These are phyloP conservation scores for Athalia cordata DNA, from an alignment of 2,888 invertebrate species.

Conservation along the genomic window DNA sequence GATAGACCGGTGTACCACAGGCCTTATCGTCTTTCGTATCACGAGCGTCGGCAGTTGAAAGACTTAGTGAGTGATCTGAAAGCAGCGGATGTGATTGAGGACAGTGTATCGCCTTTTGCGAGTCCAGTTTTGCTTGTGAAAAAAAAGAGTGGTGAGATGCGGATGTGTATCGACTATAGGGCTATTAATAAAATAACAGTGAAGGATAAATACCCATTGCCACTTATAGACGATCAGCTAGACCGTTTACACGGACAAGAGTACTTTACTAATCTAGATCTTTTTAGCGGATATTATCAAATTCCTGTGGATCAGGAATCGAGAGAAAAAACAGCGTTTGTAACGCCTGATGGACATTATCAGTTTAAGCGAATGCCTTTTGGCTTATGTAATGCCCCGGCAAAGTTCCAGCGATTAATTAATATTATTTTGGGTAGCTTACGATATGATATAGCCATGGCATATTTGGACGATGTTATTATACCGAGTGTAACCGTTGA, in stretches of 20 bases:
- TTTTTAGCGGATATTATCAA: slow-evolving; percentile 64
- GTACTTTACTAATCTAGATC: slow-evolving; percentile 61
- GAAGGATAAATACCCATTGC: slow-evolving; percentile 63
- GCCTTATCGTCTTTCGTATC: slow-evolving; percentile 58
- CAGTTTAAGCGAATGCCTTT: slow-evolving; percentile 69
- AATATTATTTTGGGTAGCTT: slow-evolving; percentile 55
- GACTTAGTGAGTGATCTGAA: slow-evolving; percentile 47
- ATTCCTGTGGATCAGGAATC: slow-evolving; percentile 61
- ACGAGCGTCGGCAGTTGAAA: slow-evolving; percentile 52
- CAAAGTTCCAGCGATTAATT: slow-evolving; percentile 66
- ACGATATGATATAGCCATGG: slow-evolving; percentile 49
- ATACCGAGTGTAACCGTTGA: slow-evolving; percentile 51
- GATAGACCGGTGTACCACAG: slow-evolving; percentile 55
- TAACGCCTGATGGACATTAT: slow-evolving; percentile 67
- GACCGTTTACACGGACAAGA: slow-evolving; percentile 58
- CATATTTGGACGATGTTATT: slow-evolving; percentile 57
- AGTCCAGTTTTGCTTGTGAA: slow-evolving; percentile 54
- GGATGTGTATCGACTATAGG: slow-evolving; percentile 60
- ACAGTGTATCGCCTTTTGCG: slow-evolving; percentile 54
- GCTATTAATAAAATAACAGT: slow-evolving; percentile 60
- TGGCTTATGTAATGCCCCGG: slow-evolving; percentile 67
- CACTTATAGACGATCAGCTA: slow-evolving; percentile 66
- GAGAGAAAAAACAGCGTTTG: slow-evolving; percentile 64
- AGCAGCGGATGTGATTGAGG: slow-evolving; percentile 49
- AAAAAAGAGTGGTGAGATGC: slow-evolving; percentile 53